phyloP scores from a whole-genome alignment of 2,888 invertebrate genomes.

The Merodon equestris region DNA sequence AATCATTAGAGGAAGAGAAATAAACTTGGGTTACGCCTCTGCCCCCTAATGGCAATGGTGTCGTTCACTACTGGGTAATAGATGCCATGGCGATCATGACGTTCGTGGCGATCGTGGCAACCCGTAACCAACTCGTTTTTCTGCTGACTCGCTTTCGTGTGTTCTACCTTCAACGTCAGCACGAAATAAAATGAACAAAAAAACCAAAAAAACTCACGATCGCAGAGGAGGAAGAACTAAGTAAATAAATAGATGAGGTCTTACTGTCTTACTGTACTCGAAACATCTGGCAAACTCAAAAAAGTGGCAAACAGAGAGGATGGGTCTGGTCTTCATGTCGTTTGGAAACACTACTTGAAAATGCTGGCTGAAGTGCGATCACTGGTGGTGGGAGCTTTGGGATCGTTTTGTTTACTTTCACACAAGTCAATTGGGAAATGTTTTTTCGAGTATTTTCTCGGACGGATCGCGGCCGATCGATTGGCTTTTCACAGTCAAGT shows the following conservation, averaged over 20 bases:
- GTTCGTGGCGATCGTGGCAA: not conserved
- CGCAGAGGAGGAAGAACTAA: too few relatives aligned
- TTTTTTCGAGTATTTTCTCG: too few relatives aligned
- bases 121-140: not conserved
- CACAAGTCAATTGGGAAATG: not conserved
- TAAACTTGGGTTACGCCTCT: too few relatives aligned
- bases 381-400: not conserved
- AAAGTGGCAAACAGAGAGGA: slow-evolving; percentile 2
- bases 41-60: too few relatives aligned
- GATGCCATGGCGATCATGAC: too few relatives aligned
- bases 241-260: not conserved
- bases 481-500: too few relatives aligned
- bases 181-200: not conserved
- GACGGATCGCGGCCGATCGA: too few relatives aligned
- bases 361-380: not conserved
- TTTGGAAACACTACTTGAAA: slow-evolving; percentile 5
- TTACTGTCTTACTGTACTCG: slow-evolving; percentile 7
- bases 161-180: slow-evolving; percentile 5
- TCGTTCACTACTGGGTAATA: too few relatives aligned
- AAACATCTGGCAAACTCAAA: slow-evolving; percentile 43
- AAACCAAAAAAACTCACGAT: too few relatives aligned
- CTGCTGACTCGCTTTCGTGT: not conserved
- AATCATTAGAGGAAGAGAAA: too few relatives aligned
- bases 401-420: not conserved
- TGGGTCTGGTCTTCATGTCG: slow-evolving; percentile 19